Evolutionary conservation across 2,888 invertebrate species (phyloP).

Genomic region (Eucriotettix oculatus): DNA sequence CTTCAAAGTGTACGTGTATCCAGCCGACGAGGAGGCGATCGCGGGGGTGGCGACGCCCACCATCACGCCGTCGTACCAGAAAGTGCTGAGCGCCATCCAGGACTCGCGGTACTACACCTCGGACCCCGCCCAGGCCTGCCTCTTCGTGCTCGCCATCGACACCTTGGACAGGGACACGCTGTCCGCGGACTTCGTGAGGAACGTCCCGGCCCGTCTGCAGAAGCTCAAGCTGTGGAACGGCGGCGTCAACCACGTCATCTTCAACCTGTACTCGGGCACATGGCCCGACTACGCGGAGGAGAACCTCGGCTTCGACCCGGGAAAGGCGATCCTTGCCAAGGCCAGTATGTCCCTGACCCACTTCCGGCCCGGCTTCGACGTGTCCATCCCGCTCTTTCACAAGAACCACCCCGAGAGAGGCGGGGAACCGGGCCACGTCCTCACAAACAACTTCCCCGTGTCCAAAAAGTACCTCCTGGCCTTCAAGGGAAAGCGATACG

Average conservation of each 20-base stretch:
- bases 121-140: slow-evolving; percentile 81
- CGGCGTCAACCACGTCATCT: slow-evolving; percentile 90
- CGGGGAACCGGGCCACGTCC: slow-evolving; percentile 63
- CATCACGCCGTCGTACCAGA: slow-evolving; percentile 68
- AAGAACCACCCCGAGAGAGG: slow-evolving; percentile 81
- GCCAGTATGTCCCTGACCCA: slow-evolving; percentile 83
- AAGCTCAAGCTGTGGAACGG: slow-evolving; percentile 76
- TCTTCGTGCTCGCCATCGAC: slow-evolving; percentile 87
- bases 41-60: slow-evolving; percentile 34
- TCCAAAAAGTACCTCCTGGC: slow-evolving; percentile 76
- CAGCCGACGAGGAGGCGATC: slow-evolving; percentile 40
- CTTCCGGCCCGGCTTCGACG: slow-evolving; percentile 80
- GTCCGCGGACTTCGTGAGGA: slow-evolving; percentile 81
- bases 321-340: slow-evolving; percentile 89
- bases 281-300: slow-evolving; percentile 96
- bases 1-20: slow-evolving; percentile 84
- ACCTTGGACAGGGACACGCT: slow-evolving; percentile 91
- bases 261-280: slow-evolving; percentile 96
- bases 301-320: slow-evolving; percentile 75
- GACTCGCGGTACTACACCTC: slow-evolving; percentile 83
- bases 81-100: slow-evolving; percentile 77
- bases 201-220: slow-evolving; percentile 63
- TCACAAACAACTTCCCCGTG: slow-evolving; percentile 67
- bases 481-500: slow-evolving; percentile 92
- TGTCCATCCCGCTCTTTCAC: slow-evolving; percentile 86